A percentile compares a stretch with the other conserved stretches of the same genome.
phyloP scores from a whole-genome alignment of 2,888 invertebrate species.

The Reticulitermes lucifugus region DNA sequence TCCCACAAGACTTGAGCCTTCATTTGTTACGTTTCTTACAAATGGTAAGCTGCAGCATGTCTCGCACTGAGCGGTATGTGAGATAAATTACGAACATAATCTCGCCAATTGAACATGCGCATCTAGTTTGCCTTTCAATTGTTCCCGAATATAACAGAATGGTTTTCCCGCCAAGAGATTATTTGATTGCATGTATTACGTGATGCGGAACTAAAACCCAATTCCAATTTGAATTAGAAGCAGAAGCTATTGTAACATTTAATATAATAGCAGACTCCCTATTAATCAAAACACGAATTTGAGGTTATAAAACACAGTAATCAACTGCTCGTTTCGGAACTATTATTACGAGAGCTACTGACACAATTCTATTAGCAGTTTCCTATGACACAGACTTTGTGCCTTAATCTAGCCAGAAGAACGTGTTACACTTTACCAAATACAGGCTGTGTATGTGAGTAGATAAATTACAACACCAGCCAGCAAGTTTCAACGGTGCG shows the following conservation, averaged over 20 bases:
- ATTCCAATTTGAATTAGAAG: background rate
- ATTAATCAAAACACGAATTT: too few relatives aligned
- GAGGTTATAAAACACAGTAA: too few relatives aligned
- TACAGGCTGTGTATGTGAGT: too few relatives aligned
- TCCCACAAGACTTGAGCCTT: too few relatives aligned
- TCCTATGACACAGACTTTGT: too few relatives aligned
- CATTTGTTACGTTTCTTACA: background rate
- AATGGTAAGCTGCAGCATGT: background rate
- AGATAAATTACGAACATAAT: background rate
- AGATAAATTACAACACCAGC: too few relatives aligned
- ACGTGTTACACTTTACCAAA: too few relatives aligned
- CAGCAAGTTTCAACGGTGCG: too few relatives aligned
- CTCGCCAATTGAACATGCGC: background rate
- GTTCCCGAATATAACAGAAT: background rate
- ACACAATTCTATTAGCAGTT: too few relatives aligned
- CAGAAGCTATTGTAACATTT: background rate
- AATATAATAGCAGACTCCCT: background rate
- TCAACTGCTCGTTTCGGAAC: too few relatives aligned
- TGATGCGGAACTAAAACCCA: constrained; percentile 2
- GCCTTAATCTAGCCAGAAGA: too few relatives aligned
- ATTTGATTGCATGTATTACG: background rate
- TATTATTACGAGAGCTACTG: too few relatives aligned
- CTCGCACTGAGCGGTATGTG: background rate
- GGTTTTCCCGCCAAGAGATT: background rate
- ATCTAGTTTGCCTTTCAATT: background rate